phyloP scores from a whole-genome alignment of 2,797 vertebrate species.

The Zenarchopterus dispar region DNA sequence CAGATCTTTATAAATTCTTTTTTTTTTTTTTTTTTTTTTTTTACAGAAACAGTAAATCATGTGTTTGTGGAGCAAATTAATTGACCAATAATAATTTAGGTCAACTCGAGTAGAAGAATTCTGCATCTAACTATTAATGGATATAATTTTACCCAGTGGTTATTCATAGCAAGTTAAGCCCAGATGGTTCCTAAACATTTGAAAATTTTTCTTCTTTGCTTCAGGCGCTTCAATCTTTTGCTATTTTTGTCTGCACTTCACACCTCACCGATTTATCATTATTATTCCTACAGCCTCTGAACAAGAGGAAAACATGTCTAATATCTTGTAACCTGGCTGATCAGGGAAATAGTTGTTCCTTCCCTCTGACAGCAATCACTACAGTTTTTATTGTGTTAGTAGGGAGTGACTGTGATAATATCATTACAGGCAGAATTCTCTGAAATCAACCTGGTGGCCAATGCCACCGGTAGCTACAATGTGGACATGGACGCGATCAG shows the following conservation, averaged over 20 bases:
- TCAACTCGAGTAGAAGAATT: neutral
- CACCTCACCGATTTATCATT: conserved; percentile 10
- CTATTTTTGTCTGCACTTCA: conserved; percentile 41
- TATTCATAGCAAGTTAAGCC: conserved; percentile 6
- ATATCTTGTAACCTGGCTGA: conserved; percentile 7
- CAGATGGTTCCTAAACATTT: conserved; percentile 14
- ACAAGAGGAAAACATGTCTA: conserved; percentile 16
- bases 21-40: too few species aligned
- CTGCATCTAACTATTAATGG: neutral
- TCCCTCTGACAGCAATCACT: neutral
- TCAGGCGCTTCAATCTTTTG: conserved; percentile 19
- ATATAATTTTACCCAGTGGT: neutral
- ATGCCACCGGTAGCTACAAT: conserved; percentile 85
- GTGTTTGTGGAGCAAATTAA: neutral
- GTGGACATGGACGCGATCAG: conserved; percentile 89
- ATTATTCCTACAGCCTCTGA: conserved; percentile 23
- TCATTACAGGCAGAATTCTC: conserved; percentile 88
- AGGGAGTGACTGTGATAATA: conserved; percentile 16
- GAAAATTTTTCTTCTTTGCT: conserved; percentile 12
- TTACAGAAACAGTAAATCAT: neutral
- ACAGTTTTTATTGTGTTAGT: neutral
- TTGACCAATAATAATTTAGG: neutral
- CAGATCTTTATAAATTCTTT: neutral
- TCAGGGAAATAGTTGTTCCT: neutral
- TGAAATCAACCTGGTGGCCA: conserved; percentile 89